phyloP scores from a whole-genome alignment of 1,140 invertebrate species.

The Lucilia cuprina region DNA sequence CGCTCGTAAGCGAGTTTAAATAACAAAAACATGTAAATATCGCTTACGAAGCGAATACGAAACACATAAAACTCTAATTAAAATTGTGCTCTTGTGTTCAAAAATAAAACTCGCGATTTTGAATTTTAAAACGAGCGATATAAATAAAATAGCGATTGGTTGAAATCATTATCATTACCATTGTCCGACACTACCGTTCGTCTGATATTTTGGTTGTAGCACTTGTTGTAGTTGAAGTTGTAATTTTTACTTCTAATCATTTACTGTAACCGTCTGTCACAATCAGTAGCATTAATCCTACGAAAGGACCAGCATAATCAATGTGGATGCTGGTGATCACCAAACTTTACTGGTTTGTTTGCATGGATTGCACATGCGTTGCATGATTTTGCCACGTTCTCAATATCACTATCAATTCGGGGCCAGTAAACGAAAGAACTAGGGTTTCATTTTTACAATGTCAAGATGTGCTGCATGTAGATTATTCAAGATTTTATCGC shows the following conservation, averaged over 20 bases:
- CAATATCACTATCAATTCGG: constrained; percentile 61
- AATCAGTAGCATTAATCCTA: neutral
- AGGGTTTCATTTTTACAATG: constrained; percentile 63
- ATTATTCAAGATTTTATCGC: constrained; percentile 47
- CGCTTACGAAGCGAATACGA: too few species aligned
- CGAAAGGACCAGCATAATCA: neutral
- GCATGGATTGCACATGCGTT: neutral
- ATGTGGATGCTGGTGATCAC: neutral
- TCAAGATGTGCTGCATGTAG: constrained; percentile 57
- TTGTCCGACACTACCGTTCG: neutral
- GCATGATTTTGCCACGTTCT: constrained; percentile 40
- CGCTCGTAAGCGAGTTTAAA: too few species aligned
- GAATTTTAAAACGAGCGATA: too few species aligned
- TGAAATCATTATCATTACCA: too few species aligned
- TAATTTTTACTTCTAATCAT: constrained; percentile 18
- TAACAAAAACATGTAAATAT: too few species aligned
- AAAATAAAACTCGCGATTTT: too few species aligned
- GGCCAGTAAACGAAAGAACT: constrained; percentile 64
- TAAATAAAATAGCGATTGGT: too few species aligned
- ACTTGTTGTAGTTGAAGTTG: neutral
- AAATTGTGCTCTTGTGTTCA: too few species aligned
- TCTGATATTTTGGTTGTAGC: neutral
- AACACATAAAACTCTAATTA: too few species aligned
- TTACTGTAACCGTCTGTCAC: neutral
- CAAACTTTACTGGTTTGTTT: constrained; percentile 11